Conservation (phyloP, 2,888 invertebrate genomes). For the Epistrophe grossulariae region DNA sequence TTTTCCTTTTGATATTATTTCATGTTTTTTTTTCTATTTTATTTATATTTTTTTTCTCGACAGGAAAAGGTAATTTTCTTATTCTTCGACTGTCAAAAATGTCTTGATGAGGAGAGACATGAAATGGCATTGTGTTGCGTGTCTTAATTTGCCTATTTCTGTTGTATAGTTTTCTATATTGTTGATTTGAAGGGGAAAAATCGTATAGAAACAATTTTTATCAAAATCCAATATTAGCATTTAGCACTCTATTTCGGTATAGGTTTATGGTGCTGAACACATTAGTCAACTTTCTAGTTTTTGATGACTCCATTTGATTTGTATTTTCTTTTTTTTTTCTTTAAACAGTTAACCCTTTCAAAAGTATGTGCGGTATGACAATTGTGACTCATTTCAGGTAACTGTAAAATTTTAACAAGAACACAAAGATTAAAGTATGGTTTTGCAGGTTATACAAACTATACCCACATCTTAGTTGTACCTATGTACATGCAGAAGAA, state of each 20-base stretch:
- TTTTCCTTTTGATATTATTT: conserved; percentile 27
- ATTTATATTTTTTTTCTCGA: conserved; percentile 16
- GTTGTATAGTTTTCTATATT: conserved; percentile 27
- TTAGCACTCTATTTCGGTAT: conserved; percentile 26
- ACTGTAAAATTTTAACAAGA: too few species aligned
- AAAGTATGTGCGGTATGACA: too few species aligned
- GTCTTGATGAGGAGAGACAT: conserved; percentile 58
- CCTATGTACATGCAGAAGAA: too few species aligned
- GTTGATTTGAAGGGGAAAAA: background rate
- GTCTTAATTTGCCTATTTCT: conserved; percentile 58
- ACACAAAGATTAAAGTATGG: too few species aligned
- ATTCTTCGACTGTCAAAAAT: conserved; percentile 74
- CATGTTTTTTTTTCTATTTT: conserved; percentile 6
- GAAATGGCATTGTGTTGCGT: conserved; percentile 67
- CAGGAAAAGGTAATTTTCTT: conserved; percentile 73
- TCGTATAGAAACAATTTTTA: conserved; percentile 18
- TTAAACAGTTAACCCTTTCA: too few species aligned
- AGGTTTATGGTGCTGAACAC: background rate
- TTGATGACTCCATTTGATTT: background rate
- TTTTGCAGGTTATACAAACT: too few species aligned
- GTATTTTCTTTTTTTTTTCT: background rate
- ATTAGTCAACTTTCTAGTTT: background rate
- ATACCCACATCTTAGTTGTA: too few species aligned
- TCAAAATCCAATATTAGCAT: conserved; percentile 47
- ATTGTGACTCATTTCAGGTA: too few species aligned